Evolutionary conservation across 1,140 invertebrate species (phyloP), one percentile per base, ranked within the genome.

Genomic region (Chrysopa pallens): DNA sequence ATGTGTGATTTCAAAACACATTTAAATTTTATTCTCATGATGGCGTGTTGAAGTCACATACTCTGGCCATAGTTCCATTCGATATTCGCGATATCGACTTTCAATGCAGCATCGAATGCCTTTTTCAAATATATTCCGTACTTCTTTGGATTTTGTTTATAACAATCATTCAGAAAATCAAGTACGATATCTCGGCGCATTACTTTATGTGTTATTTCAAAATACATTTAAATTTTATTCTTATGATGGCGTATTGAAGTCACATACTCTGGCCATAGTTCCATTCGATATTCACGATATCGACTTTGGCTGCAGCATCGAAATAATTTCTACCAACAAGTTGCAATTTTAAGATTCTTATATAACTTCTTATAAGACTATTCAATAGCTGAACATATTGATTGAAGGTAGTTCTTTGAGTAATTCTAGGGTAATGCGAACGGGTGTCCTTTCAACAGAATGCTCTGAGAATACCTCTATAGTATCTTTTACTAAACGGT

Each of bases 201-300:
- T 0, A 82, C 68, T 65, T 89, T 89, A 46, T 83, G 80, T 0
- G 73, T 66, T 1, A 88, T 74, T 59, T 89, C 85, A 2, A 70
- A 63, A 39, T 76, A 78, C 66, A 89, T 64, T 0, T 89, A 52
- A 2, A 88, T 67, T 8, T 69, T 56, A 0, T 61, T 53, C 55
- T 90, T 84, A 52, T 84, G 76, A 48, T 87, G 80, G 9, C 81
- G 67, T 31, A 90, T 87, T 0, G 80, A 76, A 0, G 84, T 85
- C 11, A 78, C 55, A 59, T 83, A 81, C 0, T 83, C 84, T 1
- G 83, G 83, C 83, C 81, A 86, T 0, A 78, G 31, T 50, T 74
- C 67, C 13, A 88, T 55, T 48, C 70, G 64, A 38, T 56, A 60
- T 39, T 70, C 66, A 0, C 52, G 56, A 74, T 60, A 29, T 66